Percentiles rank a stretch among this genome's conserved stretches.
phyloP scores from a whole-genome alignment of 2,113 vertebrate species.

The Ceyx margarethae region DNA sequence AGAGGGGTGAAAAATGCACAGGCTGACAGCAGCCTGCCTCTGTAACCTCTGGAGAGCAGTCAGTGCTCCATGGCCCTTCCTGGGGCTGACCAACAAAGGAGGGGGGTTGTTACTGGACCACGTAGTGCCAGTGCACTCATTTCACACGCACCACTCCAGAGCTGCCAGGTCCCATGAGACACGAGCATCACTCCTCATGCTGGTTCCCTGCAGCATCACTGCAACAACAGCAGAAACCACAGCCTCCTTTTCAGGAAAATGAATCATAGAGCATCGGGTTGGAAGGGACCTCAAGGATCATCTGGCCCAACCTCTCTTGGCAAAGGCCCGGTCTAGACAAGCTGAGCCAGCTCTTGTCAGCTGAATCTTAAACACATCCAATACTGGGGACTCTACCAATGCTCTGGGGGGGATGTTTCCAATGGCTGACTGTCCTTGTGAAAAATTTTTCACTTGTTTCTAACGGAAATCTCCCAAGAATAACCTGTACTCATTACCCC shows the following conservation, averaged over 20 bases:
- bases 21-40: background rate
- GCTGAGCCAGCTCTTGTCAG: background rate
- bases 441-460: background rate
- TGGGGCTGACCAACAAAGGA: background rate
- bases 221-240: background rate
- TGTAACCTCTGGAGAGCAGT: background rate
- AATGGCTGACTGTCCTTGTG: background rate
- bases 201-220: background rate
- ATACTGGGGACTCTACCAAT: background rate
- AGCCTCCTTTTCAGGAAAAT: background rate
- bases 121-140: background rate
- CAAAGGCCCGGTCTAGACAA: background rate
- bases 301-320: background rate
- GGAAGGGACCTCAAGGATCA: background rate
- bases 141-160: background rate
- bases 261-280: background rate
- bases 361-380: background rate
- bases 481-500: background rate
- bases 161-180: background rate
- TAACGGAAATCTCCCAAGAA: background rate
- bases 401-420: background rate
- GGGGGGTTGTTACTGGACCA: background rate
- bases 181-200: background rate
- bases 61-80: fast-evolving
- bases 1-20: background rate